Evolutionary conservation across 1,140 invertebrate species (phyloP), one percentile per base, ranked within the genome.

Genomic region (Pogonognathellus flavescens): DNA sequence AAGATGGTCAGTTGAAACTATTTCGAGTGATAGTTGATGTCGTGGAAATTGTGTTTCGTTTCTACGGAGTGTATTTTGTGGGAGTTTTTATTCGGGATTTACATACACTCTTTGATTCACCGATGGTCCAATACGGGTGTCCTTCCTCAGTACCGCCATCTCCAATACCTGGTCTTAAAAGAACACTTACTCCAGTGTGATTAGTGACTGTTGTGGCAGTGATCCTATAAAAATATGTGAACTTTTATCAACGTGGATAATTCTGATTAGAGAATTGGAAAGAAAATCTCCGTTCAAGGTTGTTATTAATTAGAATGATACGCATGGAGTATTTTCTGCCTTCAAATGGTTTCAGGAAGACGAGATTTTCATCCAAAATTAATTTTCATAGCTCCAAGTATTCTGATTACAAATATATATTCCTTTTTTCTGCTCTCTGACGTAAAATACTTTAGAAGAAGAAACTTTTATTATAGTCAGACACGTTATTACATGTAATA

Each of bases 11-110:
- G n/a, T 20, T 86, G 13, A 88, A 86, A 49, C 18, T 84, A 3
- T 50, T 86, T 41, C 81, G 85, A 20, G 22, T 84, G 18, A 41
- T 72, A 18, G 6, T 88, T 9, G 83, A 85, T 83, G 18, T 10
- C n/a, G n/a, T 72, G 13, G 87, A 88, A 66, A 50, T 88, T 14
- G 10, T 86, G 10, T 88, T 88, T 49, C 82, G 87, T n/a, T 16
- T 66, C 18, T 88, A 88, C 59, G 87, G 87, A 22, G 76, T 88
- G 20, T 88, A 82, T 52, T 88, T 88, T 83, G 72, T 88, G 25
- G 87, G 87, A 22, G 82, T 80, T 82, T 88, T 88, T 59, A 88
- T 88, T 50, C 59, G 83, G 49, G 87, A 88, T 72, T 62, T 88
- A 18, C 76, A 84, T 22, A 81, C 72, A 0, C 41, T 88, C 13